These are phyloP conservation scores for Hybos culiciformis DNA, from an alignment of 2,888 invertebrate genomes.

Conservation along the genomic window DNA sequence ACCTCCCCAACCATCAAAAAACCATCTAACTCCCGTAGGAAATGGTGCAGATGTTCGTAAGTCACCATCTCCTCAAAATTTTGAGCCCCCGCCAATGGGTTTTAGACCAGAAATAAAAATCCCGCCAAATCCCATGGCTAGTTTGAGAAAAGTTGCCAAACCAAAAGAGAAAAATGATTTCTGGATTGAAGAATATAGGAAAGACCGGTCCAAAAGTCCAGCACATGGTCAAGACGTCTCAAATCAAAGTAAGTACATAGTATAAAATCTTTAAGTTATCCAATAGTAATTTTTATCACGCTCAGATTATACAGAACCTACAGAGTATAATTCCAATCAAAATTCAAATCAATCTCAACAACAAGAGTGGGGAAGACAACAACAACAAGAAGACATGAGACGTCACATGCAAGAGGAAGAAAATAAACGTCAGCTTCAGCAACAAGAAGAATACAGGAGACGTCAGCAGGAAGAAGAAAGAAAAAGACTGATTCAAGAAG, in stretches of 20 bases:
- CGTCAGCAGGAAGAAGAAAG: too few species aligned
- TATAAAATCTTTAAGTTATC: too few species aligned
- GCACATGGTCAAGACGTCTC: constrained; percentile 19
- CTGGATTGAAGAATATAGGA: constrained; percentile 41
- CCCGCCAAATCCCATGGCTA: constrained; percentile 56
- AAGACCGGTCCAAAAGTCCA: constrained; percentile 38
- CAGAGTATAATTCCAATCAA: too few species aligned
- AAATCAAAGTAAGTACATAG: not conserved
- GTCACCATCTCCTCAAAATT: constrained; percentile 39
- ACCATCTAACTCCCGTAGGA: constrained; percentile 39
- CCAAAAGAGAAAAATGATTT: constrained; percentile 51
- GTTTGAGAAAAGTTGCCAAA: constrained; percentile 53
- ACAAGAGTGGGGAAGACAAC: too few species aligned
- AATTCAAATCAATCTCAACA: too few species aligned
- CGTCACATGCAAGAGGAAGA: too few species aligned
- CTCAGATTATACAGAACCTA: too few species aligned
- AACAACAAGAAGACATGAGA: too few species aligned
- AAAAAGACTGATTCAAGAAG: too few species aligned
- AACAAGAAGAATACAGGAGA: too few species aligned
- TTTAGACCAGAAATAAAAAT: constrained; percentile 62
- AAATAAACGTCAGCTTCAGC: too few species aligned
- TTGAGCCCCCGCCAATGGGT: constrained; percentile 39
- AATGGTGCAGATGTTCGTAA: constrained; percentile 38
- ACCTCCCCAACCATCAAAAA: constrained; percentile 30
- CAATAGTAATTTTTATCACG: too few species aligned